Percentiles rank a stretch among this genome's conserved stretches.
These are phyloP conservation scores for Leptothorax acervorum DNA, from an alignment of 2,888 invertebrate genomes.

Conservation along the genomic window DNA sequence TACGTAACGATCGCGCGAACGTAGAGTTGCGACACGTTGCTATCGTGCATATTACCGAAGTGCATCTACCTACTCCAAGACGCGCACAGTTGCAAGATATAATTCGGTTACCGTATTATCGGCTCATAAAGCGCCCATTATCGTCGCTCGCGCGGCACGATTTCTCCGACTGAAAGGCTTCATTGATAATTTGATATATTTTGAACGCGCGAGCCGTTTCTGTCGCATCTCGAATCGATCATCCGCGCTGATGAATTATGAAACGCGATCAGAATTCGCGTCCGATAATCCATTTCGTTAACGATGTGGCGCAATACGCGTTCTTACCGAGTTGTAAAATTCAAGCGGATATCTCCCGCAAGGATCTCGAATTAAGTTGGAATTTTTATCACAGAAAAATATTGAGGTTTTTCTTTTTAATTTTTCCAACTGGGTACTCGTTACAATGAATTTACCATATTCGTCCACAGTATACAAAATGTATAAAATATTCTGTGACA, in stretches of 20 bases:
- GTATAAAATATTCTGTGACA: not conserved
- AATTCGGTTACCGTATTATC: conserved; percentile 64
- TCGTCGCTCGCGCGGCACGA: conserved; percentile 42
- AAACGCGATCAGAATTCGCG: conserved; percentile 36
- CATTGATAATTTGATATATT: conserved; percentile 55
- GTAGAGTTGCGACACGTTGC: conserved; percentile 16
- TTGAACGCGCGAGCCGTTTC: conserved; percentile 39
- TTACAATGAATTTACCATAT: not conserved
- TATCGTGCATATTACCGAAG: conserved; percentile 29
- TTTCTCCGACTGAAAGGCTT: conserved; percentile 36
- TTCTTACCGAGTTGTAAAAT: conserved; percentile 29
- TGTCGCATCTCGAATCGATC: conserved; percentile 30
- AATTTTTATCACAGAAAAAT: not conserved
- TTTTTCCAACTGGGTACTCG: not conserved
- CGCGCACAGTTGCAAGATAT: conserved; percentile 48
- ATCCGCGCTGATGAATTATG: conserved; percentile 34
- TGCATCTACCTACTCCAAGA: conserved; percentile 33
- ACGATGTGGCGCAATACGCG: conserved; percentile 21
- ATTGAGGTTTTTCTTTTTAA: not conserved
- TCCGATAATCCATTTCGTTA: conserved; percentile 38
- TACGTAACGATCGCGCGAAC: conserved; percentile 5
- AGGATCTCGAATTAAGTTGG: conserved; percentile 16
- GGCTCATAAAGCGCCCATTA: conserved; percentile 59
- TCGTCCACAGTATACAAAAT: not conserved
- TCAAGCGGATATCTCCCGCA: conserved; percentile 23